Conservation (phyloP, 2,797 vertebrate species). For the Gastrophryne carolinensis region DNA sequence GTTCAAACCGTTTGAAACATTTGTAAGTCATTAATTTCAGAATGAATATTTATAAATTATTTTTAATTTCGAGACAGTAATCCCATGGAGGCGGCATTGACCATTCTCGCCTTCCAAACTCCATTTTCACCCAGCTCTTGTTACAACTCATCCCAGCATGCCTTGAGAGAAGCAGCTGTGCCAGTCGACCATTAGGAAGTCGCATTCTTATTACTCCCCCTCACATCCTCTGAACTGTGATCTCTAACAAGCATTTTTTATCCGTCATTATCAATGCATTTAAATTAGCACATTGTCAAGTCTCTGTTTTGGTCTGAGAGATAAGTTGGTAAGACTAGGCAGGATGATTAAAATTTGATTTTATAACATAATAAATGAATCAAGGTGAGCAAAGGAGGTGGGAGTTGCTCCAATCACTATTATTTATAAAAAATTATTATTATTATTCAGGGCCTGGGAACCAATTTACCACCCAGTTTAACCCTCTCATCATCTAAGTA, state of each 20-base stretch:
- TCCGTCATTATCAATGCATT: conserved; percentile 27
- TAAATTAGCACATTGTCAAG: not conserved
- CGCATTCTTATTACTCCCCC: not conserved
- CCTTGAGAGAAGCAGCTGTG: not conserved
- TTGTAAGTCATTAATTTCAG: too few relatives aligned
- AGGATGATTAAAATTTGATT: too few relatives aligned
- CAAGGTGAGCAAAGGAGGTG: too few relatives aligned
- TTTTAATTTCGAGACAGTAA: too few relatives aligned
- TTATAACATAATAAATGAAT: too few relatives aligned
- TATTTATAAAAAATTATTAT: too few relatives aligned
- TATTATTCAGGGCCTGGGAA: too few relatives aligned
- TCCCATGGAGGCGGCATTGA: not conserved
- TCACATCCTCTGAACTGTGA: not conserved
- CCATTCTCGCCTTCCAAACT: not conserved
- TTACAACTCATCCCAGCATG: not conserved
- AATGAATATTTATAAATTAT: too few relatives aligned
- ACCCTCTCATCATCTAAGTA: too few relatives aligned
- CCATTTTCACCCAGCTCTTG: not conserved
- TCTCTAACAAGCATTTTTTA: not conserved
- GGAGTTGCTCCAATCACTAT: too few relatives aligned
- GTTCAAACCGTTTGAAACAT: too few relatives aligned
- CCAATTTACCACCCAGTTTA: too few relatives aligned
- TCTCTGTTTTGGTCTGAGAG: not conserved
- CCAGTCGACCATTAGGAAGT: not conserved
- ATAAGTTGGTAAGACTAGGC: not conserved